Evolutionary conservation across 2,888 invertebrate species (phyloP).

Genomic region (Tholera decimalis): DNA sequence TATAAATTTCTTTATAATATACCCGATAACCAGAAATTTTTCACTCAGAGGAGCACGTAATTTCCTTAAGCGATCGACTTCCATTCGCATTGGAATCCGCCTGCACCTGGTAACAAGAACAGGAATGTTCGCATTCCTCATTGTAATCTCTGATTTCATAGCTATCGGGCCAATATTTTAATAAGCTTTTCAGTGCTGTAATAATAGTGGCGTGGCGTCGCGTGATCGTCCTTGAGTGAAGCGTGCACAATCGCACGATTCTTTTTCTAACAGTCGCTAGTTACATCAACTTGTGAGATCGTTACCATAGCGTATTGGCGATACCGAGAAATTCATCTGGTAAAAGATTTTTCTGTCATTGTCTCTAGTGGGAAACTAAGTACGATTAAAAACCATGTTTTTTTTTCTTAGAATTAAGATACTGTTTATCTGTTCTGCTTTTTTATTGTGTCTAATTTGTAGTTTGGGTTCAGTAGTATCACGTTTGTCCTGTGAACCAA

Average conservation of each 20-base stretch:
- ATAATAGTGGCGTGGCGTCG: conserved; percentile 71
- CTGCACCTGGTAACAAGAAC: conserved; percentile 72
- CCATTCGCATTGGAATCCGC: conserved; percentile 59
- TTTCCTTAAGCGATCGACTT: conserved; percentile 67
- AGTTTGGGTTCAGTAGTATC: conserved; percentile 37
- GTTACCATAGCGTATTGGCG: conserved; percentile 67
- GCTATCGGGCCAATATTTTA: conserved; percentile 79
- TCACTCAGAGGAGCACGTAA: conserved; percentile 63
- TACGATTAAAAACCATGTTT: conserved; percentile 30
- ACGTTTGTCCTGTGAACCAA: conserved; percentile 41
- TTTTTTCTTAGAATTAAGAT: conserved; percentile 40
- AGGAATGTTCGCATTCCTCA: conserved; percentile 80
- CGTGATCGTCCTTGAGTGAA: conserved; percentile 83
- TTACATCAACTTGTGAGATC: conserved; percentile 73
- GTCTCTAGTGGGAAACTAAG: conserved; percentile 67
- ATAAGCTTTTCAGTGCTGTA: conserved; percentile 80
- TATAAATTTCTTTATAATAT: conserved; percentile 24
- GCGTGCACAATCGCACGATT: conserved; percentile 83
- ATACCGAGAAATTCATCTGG: conserved; percentile 66
- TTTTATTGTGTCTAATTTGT: conserved; percentile 27
- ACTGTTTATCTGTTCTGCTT: conserved; percentile 21
- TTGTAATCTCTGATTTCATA: conserved; percentile 80
- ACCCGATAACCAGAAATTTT: conserved; percentile 47
- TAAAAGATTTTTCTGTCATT: conserved; percentile 68
- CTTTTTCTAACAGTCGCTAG: conserved; percentile 68